Evolutionary conservation across 1,140 invertebrate genomes (phyloP), one percentile per base, ranked within the genome.

Genomic region (Phenacoccus solenopsis): DNA sequence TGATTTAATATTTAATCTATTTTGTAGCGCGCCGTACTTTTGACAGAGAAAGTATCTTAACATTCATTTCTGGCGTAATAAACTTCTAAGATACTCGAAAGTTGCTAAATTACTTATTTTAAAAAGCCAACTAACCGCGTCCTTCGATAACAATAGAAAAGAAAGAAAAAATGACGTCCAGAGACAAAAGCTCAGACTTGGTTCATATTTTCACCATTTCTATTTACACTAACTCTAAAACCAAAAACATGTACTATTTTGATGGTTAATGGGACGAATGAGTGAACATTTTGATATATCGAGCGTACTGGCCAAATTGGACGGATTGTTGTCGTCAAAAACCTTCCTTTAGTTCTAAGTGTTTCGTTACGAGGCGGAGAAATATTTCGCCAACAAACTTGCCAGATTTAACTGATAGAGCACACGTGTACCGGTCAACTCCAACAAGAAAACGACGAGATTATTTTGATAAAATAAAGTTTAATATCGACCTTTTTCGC

Each of bases 1-100:
- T 49, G 38, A 49, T 49, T 49, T 49, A 49, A 49, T 49, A 49
- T 49, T 49, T 49, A 49, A 49, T 49, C 38, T 49, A 49, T 49
- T 49, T 49, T 49, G 38, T 49, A 49, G 12, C 38, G 38, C 38
- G 20, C 38, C 12, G 20, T 49, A 49, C 38, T 49, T 49, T 49
- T 49, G 38, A 49, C 38, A 49, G 38, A 49, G 38, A 3, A 49
- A 49, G 12, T n/a, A 16, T 49, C 20, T n/a, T n/a, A 49, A 49
- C 38, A 49, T 49, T 49, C 20, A 49, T 49, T 49, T 49, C 38
- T 49, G 30, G 13, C 16, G 38, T 49, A 49, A 49, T 49, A 49
- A 49, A 49, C 38, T 49, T 49, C 38, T 16, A 49, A 49, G 20
- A 49, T 49, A 49, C 38, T 49, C 20, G 38, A 49, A 49, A 49